A percentile compares a stretch with the other conserved stretches of the same genome.
These are phyloP conservation scores for Papilio glaucus DNA, from an alignment of 1,140 invertebrate genomes.

Conservation along the genomic window DNA sequence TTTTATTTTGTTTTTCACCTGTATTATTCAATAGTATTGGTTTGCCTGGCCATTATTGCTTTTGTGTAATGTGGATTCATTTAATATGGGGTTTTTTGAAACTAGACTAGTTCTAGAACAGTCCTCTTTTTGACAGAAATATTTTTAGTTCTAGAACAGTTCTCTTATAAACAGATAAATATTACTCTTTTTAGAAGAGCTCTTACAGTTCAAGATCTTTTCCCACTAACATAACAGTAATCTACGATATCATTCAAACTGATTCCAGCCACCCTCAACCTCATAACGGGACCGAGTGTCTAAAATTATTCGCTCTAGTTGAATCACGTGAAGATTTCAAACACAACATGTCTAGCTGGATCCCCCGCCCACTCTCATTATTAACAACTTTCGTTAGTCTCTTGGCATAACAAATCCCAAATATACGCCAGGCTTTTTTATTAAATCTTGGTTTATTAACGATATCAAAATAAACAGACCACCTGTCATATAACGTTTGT, in stretches of 20 bases:
- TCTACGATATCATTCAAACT: not conserved
- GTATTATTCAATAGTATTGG: no score
- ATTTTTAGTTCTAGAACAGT: no score
- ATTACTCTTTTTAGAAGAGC: not conserved
- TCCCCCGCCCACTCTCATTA: not conserved
- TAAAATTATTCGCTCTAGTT: conserved; percentile 1
- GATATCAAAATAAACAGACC: not conserved
- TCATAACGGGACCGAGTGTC: not conserved
- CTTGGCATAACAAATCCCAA: not conserved
- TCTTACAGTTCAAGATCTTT: not conserved
- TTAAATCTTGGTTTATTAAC: not conserved
- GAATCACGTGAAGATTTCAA: conserved; percentile 13
- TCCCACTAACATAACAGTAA: not conserved
- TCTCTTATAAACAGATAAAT: no score
- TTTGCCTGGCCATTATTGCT: no score
- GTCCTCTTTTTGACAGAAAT: no score
- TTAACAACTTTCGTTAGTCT: conserved; percentile 17
- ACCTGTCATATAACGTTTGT: conserved; percentile 6
- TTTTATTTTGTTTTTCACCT: no score
- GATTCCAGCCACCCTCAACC: not conserved
- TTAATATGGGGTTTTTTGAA: no score
- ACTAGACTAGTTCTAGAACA: no score
- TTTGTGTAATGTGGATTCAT: no score
- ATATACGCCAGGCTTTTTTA: not conserved
- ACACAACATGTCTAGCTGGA: not conserved